Conservation (phyloP, 1,140 invertebrate genomes). For the Zaprionus vittiger region DNA sequence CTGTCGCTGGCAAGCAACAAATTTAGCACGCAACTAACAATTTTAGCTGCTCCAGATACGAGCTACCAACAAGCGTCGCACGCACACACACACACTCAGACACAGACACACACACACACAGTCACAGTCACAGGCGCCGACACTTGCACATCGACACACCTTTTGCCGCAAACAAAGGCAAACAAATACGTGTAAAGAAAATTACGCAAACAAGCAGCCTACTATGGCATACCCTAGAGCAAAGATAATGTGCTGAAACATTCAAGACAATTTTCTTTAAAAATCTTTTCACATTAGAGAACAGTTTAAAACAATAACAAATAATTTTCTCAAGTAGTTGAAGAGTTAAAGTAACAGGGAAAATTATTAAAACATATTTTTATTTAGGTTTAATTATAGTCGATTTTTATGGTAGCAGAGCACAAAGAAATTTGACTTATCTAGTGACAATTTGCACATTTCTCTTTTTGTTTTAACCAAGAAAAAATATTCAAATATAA, state of each 20-base stretch:
- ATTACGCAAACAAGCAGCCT: neutral
- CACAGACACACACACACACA: conserved; percentile 52
- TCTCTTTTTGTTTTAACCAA: no score
- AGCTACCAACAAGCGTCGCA: conserved; percentile 29
- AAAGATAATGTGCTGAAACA: no score
- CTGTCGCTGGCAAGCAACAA: conserved; percentile 47
- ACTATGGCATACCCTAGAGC: conserved; percentile 9
- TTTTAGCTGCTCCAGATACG: conserved; percentile 79
- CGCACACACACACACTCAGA: conserved; percentile 33
- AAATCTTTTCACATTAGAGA: neutral
- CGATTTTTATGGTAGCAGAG: neutral
- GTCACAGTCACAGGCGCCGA: conserved; percentile 38
- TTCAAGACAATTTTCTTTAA: neutral
- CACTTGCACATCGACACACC: conserved; percentile 39
- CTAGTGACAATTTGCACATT: no score
- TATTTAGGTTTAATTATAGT: accelerated
- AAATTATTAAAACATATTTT: neutral
- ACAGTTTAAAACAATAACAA: neutral
- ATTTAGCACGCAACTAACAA: conserved; percentile 82
- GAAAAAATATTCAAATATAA: no score
- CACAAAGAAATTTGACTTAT: neutral
- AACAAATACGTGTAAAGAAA: conserved; percentile 26
- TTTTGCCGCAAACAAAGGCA: conserved; percentile 37
- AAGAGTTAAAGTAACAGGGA: neutral
- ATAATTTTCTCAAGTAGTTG: neutral